These are phyloP conservation scores for Lamprotornis superbus DNA, from an alignment of 2,113 vertebrate species.

Conservation along the genomic window DNA sequence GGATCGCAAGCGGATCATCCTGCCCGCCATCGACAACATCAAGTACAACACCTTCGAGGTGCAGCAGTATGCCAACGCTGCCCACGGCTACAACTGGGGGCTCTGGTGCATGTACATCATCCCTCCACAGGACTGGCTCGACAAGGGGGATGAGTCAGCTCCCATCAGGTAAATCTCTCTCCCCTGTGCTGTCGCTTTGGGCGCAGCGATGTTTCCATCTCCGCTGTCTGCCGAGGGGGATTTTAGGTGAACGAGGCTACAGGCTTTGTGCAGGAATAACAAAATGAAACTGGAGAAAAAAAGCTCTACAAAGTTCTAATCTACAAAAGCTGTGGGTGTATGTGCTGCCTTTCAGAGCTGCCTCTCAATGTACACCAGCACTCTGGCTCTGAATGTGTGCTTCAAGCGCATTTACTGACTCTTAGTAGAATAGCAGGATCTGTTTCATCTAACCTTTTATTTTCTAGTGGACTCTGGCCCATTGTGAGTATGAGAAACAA, in stretches of 20 bases:
- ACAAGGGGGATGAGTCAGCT: slow-evolving; percentile 92
- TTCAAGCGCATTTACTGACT: not conserved
- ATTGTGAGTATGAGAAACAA: not conserved
- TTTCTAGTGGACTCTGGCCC: not conserved
- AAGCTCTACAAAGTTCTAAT: not conserved
- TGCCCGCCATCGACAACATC: slow-evolving; percentile 97
- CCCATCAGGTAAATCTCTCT: slow-evolving; percentile 88
- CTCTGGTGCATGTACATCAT: slow-evolving; percentile 99
- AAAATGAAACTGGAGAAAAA: not conserved
- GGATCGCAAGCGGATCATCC: slow-evolving; percentile 88
- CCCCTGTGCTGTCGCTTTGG: not conserved
- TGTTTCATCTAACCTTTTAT: not conserved
- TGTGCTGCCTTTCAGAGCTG: not conserved
- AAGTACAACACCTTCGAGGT: slow-evolving; percentile 97
- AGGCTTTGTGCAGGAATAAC: not conserved
- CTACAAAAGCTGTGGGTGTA: fast-evolving
- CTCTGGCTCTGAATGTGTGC: not conserved
- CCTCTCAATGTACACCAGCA: fast-evolving
- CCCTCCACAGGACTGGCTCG: slow-evolving; percentile 95
- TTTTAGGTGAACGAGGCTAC: not conserved
- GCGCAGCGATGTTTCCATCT: fast-evolving
- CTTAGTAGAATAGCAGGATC: not conserved
- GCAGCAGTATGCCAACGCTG: slow-evolving; percentile 94
- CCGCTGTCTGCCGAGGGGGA: not conserved
- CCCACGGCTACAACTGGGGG: slow-evolving; percentile 98